These are phyloP conservation scores for Tetrapedia diversipes DNA, from an alignment of 2,888 invertebrate species.

Conservation along the genomic window DNA sequence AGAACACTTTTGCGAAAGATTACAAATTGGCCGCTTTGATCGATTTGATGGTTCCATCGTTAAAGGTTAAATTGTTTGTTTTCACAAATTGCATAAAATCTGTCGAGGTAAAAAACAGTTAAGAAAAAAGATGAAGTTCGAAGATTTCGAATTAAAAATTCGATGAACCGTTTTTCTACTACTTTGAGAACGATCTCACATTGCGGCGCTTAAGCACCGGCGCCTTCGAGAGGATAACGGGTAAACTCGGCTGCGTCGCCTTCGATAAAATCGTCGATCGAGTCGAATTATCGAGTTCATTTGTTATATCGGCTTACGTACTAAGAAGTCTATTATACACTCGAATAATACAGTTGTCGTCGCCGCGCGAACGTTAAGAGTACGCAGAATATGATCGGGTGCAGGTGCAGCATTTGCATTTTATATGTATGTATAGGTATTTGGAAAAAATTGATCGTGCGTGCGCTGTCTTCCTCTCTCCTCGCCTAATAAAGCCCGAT, in stretches of 20 bases:
- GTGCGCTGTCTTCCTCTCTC: constrained; percentile 20
- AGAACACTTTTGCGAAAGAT: too few relatives aligned
- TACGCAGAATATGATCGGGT: constrained; percentile 34
- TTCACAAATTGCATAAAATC: too few relatives aligned
- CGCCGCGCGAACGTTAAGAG: constrained; percentile 34
- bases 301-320: constrained; percentile 47
- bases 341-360: constrained; percentile 54
- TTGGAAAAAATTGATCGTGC: constrained; percentile 29
- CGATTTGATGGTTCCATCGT: too few relatives aligned
- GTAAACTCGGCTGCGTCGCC: constrained; percentile 71
- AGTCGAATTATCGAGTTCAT: constrained; percentile 37
- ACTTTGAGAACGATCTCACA: background rate
- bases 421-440: too few relatives aligned
- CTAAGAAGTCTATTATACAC: constrained; percentile 56
- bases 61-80: too few relatives aligned
- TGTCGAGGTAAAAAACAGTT: background rate
- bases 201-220: background rate
- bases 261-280: constrained; percentile 61
- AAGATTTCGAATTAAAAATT: background rate
- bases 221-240: constrained; percentile 22
- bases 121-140: background rate
- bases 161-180: too few relatives aligned
- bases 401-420: constrained; percentile 40
- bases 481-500: too few relatives aligned
- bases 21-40: too few relatives aligned